Base-by-base conservation (phyloP, 2,113 vertebrate species). In the Brachyhypopomus occidentalis region DNA sequence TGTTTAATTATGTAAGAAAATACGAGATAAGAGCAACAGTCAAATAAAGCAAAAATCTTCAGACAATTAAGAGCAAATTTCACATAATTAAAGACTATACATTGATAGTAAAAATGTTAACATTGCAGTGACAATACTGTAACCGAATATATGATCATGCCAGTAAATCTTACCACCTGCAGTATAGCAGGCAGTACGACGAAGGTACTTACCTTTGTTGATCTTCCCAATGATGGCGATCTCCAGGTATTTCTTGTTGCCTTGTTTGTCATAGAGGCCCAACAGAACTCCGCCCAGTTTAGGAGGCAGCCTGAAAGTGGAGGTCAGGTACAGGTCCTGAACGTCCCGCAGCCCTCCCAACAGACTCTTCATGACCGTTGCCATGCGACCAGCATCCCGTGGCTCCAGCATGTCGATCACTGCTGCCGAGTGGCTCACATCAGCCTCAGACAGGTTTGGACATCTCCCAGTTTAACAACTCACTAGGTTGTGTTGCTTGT, bases 191-290 rank as follows among this genome's bases (percentile, higher is more conserved):
- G 9, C 41, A 41, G 36, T 38, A 52, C 25, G 59, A 58, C 0
- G 4, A 70, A 36, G 12, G 36, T 52, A 23, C 77, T 30, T 80
- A 96, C 95, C 93, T 94, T 95, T 96, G 90, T 94, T 96, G 85
- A 94, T 94, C 83, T 96, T 96, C 78, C 95, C 94, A 52, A 96
- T 92, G 0, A 94, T 62, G 0, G 94, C 92, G 25, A 93, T 88
- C 85, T 96, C 95, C 86, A 96, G 87, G 94, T 94, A 96, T 25
- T 93, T 92, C 0, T 90, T 94, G 88, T 95, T 96, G 88, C 96
- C 94, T 64, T 93, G 92, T 64, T 93, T 95, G 87, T 93, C 92
- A 83, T 96, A 95, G 79, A 96, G 90, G 2, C 95, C 95, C 0
- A 96, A 94, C 12, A 96, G 89, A 52, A 94, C 90, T 0, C 95